phyloP scores from a whole-genome alignment of 64 coral and sea anemone species.

The Actinia tenebrosa region DNA sequence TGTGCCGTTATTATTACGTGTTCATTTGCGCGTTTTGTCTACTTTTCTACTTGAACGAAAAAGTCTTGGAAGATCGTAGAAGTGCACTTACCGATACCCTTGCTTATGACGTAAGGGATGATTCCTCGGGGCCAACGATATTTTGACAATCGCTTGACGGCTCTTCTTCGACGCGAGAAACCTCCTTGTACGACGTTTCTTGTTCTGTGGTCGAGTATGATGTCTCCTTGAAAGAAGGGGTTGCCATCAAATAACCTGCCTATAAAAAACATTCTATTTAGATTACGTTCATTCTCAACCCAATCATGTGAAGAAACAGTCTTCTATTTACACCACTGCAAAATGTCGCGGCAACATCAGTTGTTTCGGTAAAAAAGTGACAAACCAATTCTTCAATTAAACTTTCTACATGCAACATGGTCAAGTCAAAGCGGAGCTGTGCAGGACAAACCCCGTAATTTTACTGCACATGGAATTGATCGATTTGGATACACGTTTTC shows the following conservation, averaged over 20 bases:
- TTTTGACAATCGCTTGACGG: conserved; percentile 56
- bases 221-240: conserved; percentile 80
- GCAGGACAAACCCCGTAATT: conserved; percentile 2
- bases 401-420: background rate
- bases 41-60: background rate
- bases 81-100: conserved; percentile 55
- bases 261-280: conserved; percentile 19
- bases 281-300: background rate
- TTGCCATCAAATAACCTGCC: conserved; percentile 53
- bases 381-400: conserved; percentile 21
- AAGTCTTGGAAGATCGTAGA: background rate
- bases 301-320: too few species aligned
- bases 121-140: conserved; percentile 79
- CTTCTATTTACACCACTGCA: background rate
- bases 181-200: conserved; percentile 51
- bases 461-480: background rate
- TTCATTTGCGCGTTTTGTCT: conserved; percentile 15
- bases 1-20: conserved; percentile 3
- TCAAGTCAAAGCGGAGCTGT: background rate
- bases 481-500: conserved; percentile 5
- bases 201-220: conserved; percentile 66
- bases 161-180: conserved; percentile 44
- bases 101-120: conserved; percentile 78
- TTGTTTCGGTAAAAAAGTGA: background rate
- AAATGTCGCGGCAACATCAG: background rate